phyloP scores from a whole-genome alignment of 2,797 vertebrate species.

The Acipenser transmontanus region DNA sequence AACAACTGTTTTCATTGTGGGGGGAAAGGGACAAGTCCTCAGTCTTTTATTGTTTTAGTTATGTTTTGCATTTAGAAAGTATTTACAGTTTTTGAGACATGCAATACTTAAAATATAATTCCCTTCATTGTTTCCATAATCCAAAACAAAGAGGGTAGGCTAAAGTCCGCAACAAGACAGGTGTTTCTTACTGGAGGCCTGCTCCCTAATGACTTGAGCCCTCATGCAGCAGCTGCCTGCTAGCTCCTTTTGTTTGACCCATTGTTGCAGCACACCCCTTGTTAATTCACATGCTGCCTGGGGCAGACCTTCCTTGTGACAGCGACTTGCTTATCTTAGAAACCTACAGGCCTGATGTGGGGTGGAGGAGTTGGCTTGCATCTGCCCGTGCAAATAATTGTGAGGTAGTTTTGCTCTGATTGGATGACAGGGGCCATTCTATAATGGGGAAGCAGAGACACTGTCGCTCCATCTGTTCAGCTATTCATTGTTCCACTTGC shows the following conservation, averaged over 20 bases:
- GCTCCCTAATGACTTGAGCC: conserved; percentile 68
- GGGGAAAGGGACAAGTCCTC: too few relatives aligned
- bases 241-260: conserved; percentile 72
- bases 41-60: too few relatives aligned
- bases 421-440: conserved; percentile 53
- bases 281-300: conserved; percentile 74
- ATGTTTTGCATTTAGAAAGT: too few relatives aligned
- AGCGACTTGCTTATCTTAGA: conserved; percentile 74
- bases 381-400: conserved; percentile 69
- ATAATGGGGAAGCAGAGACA: conserved; percentile 72
- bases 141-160: conserved; percentile 60
- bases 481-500: conserved; percentile 71
- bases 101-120: conserved; percentile 58
- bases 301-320: conserved; percentile 66
- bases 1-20: too few relatives aligned
- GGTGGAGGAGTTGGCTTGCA: conserved; percentile 63
- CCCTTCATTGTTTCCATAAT: conserved; percentile 56
- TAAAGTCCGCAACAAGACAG: conserved; percentile 64
- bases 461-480: conserved; percentile 76
- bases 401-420: conserved; percentile 55
- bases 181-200: conserved; percentile 74
- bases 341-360: conserved; percentile 64
- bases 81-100: neutral
- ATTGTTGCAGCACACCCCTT: conserved; percentile 78
- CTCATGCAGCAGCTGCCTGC: conserved; percentile 82